Base-by-base conservation (phyloP, 2,113 vertebrate species). In the Anolis carolinensis region DNA sequence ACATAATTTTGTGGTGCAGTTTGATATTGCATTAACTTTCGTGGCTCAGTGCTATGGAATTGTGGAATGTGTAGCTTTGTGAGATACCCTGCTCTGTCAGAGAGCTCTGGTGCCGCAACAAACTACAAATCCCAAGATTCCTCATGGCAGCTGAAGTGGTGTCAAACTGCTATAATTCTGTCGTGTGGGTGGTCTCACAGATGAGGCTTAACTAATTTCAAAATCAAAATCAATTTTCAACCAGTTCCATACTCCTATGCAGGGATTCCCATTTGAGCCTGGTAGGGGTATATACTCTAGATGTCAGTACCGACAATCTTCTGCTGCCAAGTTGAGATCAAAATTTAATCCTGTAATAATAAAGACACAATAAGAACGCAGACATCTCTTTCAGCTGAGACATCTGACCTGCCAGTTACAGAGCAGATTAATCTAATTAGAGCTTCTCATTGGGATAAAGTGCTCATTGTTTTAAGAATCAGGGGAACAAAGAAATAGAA, bases 301-400 rank as follows among this genome's bases (percentile, higher is more conserved):
- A 4, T 75, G 32, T 74, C 84, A 90, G 87, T 81, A 86, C 88
- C 48, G 23, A 70, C 94, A 92, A 91, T 91, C 20, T 91, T 74
- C 89, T 39, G 21, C 39, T 87, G 39, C 39, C 39, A 44, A 44
- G 39, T 44, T 44, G 89, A 85, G 73, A 92, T 91, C 91, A 88
- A 92, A 89, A 85, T 70, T 84, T 93, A 92, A 94, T 83, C 77
- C 89, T 89, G 92, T 79, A 77, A 91, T 85, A 77, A 91, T 85
- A 88, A 94, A 93, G 75, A 87, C 63, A 87, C 79, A 89, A 63
- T 90, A 91, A 93, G 89, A 95, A 93, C 67, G 82, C 88, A 91
- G 91, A 87, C 85, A 83, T 93, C 89, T 90, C 71, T 95, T 94
- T 93, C 73, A 89, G 85, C 59, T 85, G 88, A 91, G 92, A 93